phyloP scores from a whole-genome alignment of 2,888 invertebrate genomes.

The Calameuta filiformis region DNA sequence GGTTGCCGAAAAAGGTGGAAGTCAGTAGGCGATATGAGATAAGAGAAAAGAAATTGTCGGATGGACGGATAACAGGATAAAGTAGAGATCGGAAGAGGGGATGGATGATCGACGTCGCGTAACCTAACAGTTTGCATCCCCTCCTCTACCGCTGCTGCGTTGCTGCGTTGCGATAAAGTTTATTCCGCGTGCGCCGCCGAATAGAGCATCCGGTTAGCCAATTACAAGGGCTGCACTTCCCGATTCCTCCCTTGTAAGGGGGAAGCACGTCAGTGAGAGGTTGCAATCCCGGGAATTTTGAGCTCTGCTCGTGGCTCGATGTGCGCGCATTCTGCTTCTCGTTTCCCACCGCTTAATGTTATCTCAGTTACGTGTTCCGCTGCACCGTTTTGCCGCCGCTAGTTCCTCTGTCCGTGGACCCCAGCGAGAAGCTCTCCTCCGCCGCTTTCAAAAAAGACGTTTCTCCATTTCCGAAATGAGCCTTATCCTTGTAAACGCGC shows the following conservation, averaged over 20 bases:
- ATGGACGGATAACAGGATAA: not conserved
- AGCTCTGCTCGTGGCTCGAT: not conserved
- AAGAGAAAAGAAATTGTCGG: not conserved
- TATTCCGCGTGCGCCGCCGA: not conserved
- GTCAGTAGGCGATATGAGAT: not conserved
- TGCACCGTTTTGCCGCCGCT: no score
- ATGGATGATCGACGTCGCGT: not conserved
- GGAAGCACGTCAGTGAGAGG: not conserved
- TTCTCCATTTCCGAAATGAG: not conserved
- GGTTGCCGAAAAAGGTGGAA: not conserved
- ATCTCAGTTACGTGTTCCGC: not conserved
- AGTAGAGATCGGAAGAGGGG: not conserved
- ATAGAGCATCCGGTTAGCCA: not conserved
- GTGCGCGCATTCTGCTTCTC: not conserved
- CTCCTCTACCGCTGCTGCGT: not conserved
- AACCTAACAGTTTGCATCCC: not conserved
- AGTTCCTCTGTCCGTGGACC: not conserved
- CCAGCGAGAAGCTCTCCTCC: not conserved
- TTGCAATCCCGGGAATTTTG: not conserved
- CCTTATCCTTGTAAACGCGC: not conserved
- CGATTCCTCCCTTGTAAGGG: not conserved
- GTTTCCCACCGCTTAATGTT: not conserved
- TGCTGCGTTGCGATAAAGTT: not conserved
- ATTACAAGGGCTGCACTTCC: not conserved
- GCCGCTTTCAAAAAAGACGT: not conserved